Base-by-base conservation (phyloP, 1,140 invertebrate species). In the Zaprionus lachaisei region DNA sequence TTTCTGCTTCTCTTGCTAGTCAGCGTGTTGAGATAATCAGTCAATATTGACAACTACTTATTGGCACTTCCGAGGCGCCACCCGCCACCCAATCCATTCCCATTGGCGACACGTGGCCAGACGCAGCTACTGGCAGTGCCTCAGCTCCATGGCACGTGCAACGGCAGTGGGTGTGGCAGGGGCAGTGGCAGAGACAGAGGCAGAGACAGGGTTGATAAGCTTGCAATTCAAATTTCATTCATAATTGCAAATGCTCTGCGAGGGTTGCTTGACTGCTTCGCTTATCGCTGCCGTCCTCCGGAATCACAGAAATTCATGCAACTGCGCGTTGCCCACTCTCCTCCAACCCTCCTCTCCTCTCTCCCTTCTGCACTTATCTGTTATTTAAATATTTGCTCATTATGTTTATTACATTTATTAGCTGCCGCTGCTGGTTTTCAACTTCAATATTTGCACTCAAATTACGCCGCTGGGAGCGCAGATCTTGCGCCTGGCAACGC, bases 1-100 rank as follows among this genome's bases (percentile, higher is more conserved):
- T 22, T 34, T 22, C 20, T 28, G 12, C 38, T 44, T 41, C 37
- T 31, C 51, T 56, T 38, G 55, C 73, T 34, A 47, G 74, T 66
- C 55, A 74, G 49, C 78, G 81, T 81, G 82, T 83, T 76, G 81
- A 91, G 85, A 92, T 92, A 92, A 92, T 92, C 91, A 91, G 91
- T 92, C 91, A 92, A 92, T 92, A 92, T 92, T 92, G 91, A 92
- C 91, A 92, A 92, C 91, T 92, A 91, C 91, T 92, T 92, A 92
- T 92, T 92, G 91, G 75, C 86, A 92, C 90, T 91, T 92, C 91
- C 91, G 91, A 62, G 58, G 47, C 69, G 55, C 51, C 64, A 63
- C 28, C 20, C 20, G 20, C 51, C 20, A 24, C 69, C 26, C 41
- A n/a, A n/a, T 58, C 55, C 67, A 51, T 69, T 72, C 47, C 47